These are phyloP conservation scores for Mus pahari DNA, from an alignment of 2,113 vertebrate genomes.

Conservation along the genomic window DNA sequence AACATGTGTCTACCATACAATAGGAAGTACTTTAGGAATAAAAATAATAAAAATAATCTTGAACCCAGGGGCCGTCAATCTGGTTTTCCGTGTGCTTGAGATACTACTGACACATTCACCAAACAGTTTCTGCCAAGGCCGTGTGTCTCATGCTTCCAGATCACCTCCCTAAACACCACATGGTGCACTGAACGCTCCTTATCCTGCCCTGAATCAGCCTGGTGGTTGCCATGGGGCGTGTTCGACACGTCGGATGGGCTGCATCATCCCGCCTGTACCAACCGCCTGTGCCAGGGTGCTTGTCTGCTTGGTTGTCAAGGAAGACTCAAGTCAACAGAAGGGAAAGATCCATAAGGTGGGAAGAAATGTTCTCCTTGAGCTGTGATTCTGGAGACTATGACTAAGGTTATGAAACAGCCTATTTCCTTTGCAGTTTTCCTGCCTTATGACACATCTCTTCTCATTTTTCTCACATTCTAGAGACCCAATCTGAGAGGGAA, in stretches of 20 bases:
- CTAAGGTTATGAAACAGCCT: slow-evolving; percentile 41
- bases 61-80: slow-evolving; percentile 69
- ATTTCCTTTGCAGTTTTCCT: slow-evolving; percentile 60
- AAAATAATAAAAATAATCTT: slow-evolving; percentile 69
- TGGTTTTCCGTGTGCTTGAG: slow-evolving; percentile 78
- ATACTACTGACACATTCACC: slow-evolving; percentile 77
- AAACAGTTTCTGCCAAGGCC: slow-evolving; percentile 73
- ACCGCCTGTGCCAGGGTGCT: not conserved
- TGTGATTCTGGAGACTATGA: slow-evolving; percentile 52
- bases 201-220: slow-evolving; percentile 73
- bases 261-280: not conserved
- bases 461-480: not conserved
- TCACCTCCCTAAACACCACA: slow-evolving; percentile 75
- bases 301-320: slow-evolving; percentile 68
- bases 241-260: slow-evolving; percentile 60
- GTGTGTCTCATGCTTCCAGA: slow-evolving; percentile 66
- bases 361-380: slow-evolving; percentile 56
- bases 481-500: not conserved
- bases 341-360: slow-evolving; percentile 36
- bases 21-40: slow-evolving; percentile 66
- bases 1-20: slow-evolving; percentile 69
- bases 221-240: slow-evolving; percentile 61
- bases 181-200: slow-evolving; percentile 76
- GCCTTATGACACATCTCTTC: slow-evolving; percentile 24
- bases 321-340: slow-evolving; percentile 75